Conservation (phyloP, 2,113 vertebrate species). For the Poecile atricapillus region DNA sequence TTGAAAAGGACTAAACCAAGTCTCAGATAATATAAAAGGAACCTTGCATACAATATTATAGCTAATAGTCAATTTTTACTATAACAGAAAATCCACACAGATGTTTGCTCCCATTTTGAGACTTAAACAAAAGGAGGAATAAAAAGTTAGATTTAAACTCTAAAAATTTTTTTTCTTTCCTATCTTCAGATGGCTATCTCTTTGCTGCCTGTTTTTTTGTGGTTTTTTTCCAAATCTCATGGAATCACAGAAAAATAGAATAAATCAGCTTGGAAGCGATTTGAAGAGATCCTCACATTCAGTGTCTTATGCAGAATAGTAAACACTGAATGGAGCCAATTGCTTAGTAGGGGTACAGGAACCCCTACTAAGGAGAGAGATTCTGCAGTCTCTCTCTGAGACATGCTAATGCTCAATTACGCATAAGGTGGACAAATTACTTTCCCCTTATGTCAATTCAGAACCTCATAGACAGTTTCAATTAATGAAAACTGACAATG, state of each 20-base stretch:
- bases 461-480: neutral
- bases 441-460: neutral
- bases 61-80: neutral
- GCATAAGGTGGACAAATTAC: neutral
- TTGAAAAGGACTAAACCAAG: neutral
- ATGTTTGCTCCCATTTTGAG: neutral
- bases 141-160: neutral
- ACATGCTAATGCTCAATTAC: neutral
- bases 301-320: neutral
- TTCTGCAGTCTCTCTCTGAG: neutral
- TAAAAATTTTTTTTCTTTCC: neutral
- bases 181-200: neutral
- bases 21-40: neutral
- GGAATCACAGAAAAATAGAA: neutral
- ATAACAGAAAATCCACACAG: neutral
- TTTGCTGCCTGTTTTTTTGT: neutral
- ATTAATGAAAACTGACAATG: neutral
- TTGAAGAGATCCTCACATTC: neutral
- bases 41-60: neutral
- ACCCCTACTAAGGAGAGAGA: neutral
- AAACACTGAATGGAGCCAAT: neutral
- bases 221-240: neutral
- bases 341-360: neutral
- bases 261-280: neutral
- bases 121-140: accelerated